Conservation (phyloP, 2,888 invertebrate species). For the Tethea ocularis region DNA sequence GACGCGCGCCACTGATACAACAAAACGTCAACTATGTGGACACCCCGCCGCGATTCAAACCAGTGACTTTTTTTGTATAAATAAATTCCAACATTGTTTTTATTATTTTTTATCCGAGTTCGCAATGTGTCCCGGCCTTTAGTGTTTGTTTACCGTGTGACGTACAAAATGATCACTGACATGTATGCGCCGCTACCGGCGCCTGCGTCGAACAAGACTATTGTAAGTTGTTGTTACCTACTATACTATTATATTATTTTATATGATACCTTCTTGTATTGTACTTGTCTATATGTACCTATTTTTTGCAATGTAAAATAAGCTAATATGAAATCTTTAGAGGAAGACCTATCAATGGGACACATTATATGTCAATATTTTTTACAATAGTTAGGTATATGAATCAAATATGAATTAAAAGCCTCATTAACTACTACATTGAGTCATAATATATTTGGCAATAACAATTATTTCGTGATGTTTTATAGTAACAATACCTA, state of each 20-base stretch:
- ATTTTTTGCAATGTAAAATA: too few species aligned
- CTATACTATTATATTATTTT: not conserved
- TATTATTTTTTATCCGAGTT: constrained; percentile 32
- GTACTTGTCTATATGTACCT: too few species aligned
- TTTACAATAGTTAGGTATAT: too few species aligned
- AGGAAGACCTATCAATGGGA: too few species aligned
- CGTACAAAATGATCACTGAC: constrained; percentile 75
- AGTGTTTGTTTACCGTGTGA: constrained; percentile 57
- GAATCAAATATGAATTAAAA: too few species aligned
- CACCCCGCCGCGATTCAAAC: constrained; percentile 29
- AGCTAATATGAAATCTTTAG: too few species aligned
- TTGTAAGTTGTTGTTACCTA: constrained; percentile 63
- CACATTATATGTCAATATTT: too few species aligned
- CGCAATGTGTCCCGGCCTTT: constrained; percentile 41
- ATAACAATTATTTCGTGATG: too few species aligned
- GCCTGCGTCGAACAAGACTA: constrained; percentile 65
- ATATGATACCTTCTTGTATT: not conserved
- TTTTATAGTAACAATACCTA: too few species aligned
- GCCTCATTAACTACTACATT: too few species aligned
- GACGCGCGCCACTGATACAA: constrained; percentile 42
- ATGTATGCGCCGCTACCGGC: constrained; percentile 79
- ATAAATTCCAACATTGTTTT: constrained; percentile 20
- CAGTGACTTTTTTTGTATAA: constrained; percentile 23
- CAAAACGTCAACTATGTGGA: constrained; percentile 51
- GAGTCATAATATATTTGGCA: too few species aligned